Conservation (phyloP, 2,113 vertebrate species). For the Dascyllus trimaculatus region DNA sequence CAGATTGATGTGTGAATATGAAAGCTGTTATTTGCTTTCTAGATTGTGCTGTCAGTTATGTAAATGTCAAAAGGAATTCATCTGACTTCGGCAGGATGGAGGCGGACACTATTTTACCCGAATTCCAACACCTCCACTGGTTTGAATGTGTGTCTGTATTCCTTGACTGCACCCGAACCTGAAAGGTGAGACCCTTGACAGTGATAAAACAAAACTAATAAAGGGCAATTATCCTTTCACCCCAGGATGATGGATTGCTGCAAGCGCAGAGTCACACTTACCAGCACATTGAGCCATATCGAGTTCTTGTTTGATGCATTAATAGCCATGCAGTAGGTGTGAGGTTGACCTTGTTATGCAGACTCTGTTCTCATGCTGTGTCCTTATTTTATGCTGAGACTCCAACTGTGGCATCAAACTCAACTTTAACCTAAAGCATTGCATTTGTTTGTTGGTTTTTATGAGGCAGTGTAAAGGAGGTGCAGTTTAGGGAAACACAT, state of each 20-base stretch:
- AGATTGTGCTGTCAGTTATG: neutral
- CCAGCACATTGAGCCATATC: neutral
- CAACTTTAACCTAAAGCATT: neutral
- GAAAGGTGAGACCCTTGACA: neutral
- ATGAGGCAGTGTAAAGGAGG: too few species aligned
- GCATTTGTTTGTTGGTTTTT: neutral
- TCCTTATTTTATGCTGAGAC: neutral
- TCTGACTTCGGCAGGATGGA: neutral
- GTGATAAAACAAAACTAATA: neutral
- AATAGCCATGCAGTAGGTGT: neutral
- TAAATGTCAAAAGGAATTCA: neutral
- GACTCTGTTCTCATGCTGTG: neutral
- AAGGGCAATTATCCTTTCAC: neutral
- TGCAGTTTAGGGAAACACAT: too few species aligned
- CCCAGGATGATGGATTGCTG: neutral
- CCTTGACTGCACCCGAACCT: neutral
- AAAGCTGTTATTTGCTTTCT: neutral
- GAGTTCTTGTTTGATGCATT: neutral
- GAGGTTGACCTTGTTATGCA: slow-evolving; percentile 14
- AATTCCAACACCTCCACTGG: neutral
- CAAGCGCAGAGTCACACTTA: neutral
- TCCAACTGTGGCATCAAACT: neutral
- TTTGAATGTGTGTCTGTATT: too few species aligned
- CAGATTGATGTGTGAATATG: neutral
- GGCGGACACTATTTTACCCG: neutral